Conservation (phyloP, 2,797 vertebrate species). For the Sylvilagus floridanus region DNA sequence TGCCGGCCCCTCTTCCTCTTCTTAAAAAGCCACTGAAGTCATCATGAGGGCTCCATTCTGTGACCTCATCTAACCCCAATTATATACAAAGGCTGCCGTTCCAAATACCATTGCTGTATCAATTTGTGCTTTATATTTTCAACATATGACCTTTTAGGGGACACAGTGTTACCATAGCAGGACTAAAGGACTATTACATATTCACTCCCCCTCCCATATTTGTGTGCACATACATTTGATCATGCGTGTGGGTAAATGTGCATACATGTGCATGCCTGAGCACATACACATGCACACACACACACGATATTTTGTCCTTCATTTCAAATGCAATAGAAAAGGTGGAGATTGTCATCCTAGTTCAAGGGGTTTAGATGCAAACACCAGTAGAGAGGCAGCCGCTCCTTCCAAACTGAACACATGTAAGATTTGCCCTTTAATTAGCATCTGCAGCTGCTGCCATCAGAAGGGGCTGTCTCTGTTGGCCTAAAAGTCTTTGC, state of each 20-base stretch:
- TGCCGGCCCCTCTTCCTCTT: neutral
- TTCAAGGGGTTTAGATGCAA: constrained; percentile 21
- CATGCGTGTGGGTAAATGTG: neutral
- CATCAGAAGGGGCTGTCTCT: constrained; percentile 73
- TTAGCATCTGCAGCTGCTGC: constrained; percentile 77
- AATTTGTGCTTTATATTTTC: neutral
- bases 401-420: constrained; percentile 27
- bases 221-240: neutral
- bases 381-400: constrained; percentile 45
- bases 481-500: constrained; percentile 64
- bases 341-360: constrained; percentile 51
- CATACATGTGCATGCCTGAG: rapidly evolving
- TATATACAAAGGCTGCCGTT: neutral
- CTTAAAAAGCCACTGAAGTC: neutral
- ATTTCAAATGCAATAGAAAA: neutral
- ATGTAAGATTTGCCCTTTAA: constrained; percentile 79
- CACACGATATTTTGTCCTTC: neutral
- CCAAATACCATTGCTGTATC: neutral
- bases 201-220: neutral
- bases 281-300: too few relatives aligned
- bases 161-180: neutral
- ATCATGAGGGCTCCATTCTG: too few relatives aligned
- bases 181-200: neutral
- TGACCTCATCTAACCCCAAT: neutral
- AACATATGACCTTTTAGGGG: neutral